These are phyloP conservation scores for Meloe dianella DNA, from an alignment of 2,888 invertebrate species.

Conservation along the genomic window DNA sequence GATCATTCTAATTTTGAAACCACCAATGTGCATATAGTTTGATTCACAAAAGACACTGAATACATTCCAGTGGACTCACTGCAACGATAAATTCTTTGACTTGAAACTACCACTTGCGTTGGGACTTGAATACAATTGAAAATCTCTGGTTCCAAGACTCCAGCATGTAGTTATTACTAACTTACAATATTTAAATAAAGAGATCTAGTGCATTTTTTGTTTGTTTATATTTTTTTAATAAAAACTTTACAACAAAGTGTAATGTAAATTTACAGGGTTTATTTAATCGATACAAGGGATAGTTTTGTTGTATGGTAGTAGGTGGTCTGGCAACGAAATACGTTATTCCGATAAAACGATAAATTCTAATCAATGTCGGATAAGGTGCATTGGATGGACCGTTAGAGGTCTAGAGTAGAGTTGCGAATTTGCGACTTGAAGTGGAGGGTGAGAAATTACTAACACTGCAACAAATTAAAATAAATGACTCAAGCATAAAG, in stretches of 20 bases:
- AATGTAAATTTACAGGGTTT: conserved; percentile 28
- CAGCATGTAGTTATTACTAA: conserved; percentile 1
- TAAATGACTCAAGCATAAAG: background rate
- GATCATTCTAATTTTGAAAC: conserved; percentile 23
- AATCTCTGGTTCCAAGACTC: conserved; percentile 16
- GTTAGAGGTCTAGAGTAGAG: conserved; percentile 43
- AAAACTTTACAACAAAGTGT: background rate
- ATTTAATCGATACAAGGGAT: conserved; percentile 32
- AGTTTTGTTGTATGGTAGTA: conserved; percentile 40
- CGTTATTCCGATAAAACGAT: conserved; percentile 49
- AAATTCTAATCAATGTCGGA: conserved; percentile 55
- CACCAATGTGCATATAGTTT: conserved; percentile 21
- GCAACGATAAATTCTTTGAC: conserved; percentile 20
- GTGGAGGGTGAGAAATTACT: background rate
- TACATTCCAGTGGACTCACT: conserved; percentile 18
- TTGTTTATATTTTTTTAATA: background rate
- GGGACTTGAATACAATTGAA: conserved; percentile 5
- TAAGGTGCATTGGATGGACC: conserved; percentile 48
- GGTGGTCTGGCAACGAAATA: conserved; percentile 46
- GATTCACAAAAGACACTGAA: conserved; percentile 18
- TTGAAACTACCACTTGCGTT: conserved; percentile 17
- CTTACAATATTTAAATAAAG: conserved; percentile 3
- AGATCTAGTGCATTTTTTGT: conserved; percentile 10
- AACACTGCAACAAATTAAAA: background rate
- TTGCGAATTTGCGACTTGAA: conserved; percentile 38